Evolutionary conservation across 2,113 vertebrate species (phyloP).

Genomic region (Xerus inauris): DNA sequence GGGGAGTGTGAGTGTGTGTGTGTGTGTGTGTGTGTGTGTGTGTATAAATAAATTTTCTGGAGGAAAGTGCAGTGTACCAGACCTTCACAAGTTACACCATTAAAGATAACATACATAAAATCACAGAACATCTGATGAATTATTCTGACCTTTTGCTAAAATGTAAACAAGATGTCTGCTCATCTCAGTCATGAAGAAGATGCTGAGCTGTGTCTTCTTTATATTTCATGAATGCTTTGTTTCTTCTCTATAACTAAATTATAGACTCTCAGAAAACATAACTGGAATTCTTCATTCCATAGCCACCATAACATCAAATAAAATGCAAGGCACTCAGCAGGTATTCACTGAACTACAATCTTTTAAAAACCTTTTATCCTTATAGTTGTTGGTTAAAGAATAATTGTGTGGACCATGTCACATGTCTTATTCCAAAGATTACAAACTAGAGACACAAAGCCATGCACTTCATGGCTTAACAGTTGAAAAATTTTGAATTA

Average conservation of each 20-base stretch:
- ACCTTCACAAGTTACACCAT: background rate
- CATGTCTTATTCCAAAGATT: background rate
- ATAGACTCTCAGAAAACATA: background rate
- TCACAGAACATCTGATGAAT: background rate
- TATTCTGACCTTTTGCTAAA: background rate
- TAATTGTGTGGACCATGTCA: background rate
- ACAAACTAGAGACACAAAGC: background rate
- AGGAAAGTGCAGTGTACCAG: background rate
- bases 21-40: too few relatives aligned
- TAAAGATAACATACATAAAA: conserved; percentile 18
- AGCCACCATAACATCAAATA: background rate
- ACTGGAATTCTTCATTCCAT: background rate
- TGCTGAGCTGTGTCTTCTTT: background rate
- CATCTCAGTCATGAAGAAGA: background rate
- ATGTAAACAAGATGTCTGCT: background rate
- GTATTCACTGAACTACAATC: background rate
- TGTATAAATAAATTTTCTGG: background rate
- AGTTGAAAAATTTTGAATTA: background rate
- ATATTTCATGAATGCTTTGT: background rate
- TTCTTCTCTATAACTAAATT: background rate
- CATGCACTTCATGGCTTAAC: background rate
- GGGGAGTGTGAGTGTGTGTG: too few relatives aligned
- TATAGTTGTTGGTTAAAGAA: background rate
- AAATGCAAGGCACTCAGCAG: background rate
- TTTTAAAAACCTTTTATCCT: background rate